Evolutionary conservation across 2,113 vertebrate species (phyloP).

Genomic region (Rhinolophus ferrumequinum): DNA sequence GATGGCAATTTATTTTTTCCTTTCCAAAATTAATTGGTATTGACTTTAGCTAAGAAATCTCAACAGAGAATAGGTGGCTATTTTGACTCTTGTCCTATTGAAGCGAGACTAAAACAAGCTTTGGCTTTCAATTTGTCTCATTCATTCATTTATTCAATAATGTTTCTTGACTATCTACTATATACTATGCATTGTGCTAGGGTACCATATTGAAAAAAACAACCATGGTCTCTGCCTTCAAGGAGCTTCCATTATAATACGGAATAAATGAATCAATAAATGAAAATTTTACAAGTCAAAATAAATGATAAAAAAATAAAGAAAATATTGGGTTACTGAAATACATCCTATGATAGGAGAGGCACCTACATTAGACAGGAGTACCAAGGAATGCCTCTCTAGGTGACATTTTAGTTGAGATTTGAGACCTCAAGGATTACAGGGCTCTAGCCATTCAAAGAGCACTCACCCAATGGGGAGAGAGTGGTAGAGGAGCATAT

Average conservation of each 20-base stretch:
- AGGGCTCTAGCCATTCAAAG: not conserved
- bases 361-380: not conserved
- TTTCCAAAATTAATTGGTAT: not conserved
- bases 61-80: not conserved
- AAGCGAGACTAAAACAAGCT: not conserved
- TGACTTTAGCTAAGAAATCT: conserved; percentile 19
- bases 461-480: not conserved
- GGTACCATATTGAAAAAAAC: not conserved
- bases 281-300: not conserved
- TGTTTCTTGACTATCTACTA: not conserved
- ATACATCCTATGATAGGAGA: not conserved
- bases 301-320: not conserved
- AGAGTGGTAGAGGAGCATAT: not conserved
- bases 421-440: not conserved
- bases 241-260: not conserved
- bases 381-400: not conserved
- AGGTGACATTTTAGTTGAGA: not conserved
- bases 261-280: not conserved
- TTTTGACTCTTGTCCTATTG: not conserved
- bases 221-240: not conserved
- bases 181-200: not conserved
- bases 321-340: not conserved
- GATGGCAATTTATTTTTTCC: not conserved
- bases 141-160: not conserved
- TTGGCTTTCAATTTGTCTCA: not conserved